Evolutionary conservation across 2,888 invertebrate genomes (phyloP).

Genomic region (Embidobia sp.): DNA sequence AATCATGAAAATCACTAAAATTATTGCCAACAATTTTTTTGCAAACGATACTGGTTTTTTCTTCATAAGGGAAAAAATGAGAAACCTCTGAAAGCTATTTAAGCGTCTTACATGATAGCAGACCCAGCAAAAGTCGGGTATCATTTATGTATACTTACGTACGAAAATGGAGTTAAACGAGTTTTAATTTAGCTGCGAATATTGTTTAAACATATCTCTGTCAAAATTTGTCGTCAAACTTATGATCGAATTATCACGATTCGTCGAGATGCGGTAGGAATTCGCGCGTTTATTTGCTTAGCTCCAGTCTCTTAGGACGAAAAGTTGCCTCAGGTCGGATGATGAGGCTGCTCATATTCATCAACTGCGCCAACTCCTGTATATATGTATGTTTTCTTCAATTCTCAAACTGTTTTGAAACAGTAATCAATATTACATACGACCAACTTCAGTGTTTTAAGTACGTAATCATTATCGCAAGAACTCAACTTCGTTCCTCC

Average conservation of each 20-base stretch:
- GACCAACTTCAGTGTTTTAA: background rate
- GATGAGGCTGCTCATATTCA: constrained; percentile 50
- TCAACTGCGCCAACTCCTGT: constrained; percentile 21
- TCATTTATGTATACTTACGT: constrained; percentile 1
- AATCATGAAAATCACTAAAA: too few relatives aligned
- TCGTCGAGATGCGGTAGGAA: constrained; percentile 30
- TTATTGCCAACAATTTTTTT: too few relatives aligned
- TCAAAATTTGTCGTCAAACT: constrained; percentile 52
- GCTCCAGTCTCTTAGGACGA: constrained; percentile 51
- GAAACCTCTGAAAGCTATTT: too few relatives aligned
- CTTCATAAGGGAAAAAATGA: too few relatives aligned
- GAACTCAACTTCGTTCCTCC: background rate
- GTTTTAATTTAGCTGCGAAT: constrained; percentile 19
- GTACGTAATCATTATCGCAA: background rate
- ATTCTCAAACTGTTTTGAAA: constrained; percentile 18
- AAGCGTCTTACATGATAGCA: too few relatives aligned
- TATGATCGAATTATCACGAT: constrained; percentile 58
- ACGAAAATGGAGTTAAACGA: constrained; percentile 16
- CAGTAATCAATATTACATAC: constrained; percentile 31
- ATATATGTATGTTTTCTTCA: constrained; percentile 35
- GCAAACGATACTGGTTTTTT: too few relatives aligned
- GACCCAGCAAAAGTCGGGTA: too few relatives aligned
- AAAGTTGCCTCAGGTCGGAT: constrained; percentile 28
- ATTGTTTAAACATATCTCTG: constrained; percentile 51
- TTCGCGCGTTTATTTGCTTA: constrained; percentile 42